phyloP scores from a whole-genome alignment of 2,888 invertebrate species.

The Lepidochitona cinerea region DNA sequence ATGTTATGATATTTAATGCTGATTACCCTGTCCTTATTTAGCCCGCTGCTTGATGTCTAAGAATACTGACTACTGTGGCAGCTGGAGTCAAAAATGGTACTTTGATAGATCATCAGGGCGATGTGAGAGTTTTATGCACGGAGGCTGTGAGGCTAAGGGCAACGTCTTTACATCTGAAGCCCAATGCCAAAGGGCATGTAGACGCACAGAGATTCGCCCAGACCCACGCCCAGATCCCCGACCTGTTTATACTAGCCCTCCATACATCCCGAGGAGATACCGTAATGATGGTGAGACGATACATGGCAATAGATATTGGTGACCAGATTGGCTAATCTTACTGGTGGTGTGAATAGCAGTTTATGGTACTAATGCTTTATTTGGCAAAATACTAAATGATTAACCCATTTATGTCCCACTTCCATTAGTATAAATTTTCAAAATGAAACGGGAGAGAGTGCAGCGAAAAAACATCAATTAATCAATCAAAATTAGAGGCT shows the following conservation, averaged over 20 bases:
- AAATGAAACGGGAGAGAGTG: too few relatives aligned
- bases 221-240: not conserved
- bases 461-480: too few relatives aligned
- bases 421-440: too few relatives aligned
- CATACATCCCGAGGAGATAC: not conserved
- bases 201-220: not conserved
- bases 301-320: too few relatives aligned
- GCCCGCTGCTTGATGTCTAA: not conserved
- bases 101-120: not conserved
- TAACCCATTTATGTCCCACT: too few relatives aligned
- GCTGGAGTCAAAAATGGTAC: not conserved
- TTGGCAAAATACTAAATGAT: too few relatives aligned
- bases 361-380: too few relatives aligned
- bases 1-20: too few relatives aligned
- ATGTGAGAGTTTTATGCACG: not conserved
- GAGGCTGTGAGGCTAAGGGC: not conserved
- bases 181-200: not conserved
- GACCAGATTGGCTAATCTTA: too few relatives aligned
- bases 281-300: not conserved
- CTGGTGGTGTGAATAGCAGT: too few relatives aligned
- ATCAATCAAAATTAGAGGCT: too few relatives aligned
- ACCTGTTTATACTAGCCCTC: not conserved
- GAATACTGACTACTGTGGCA: not conserved
- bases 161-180: not conserved
- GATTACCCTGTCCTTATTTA: too few relatives aligned